Conservation (phyloP, 2,888 invertebrate species). For the Liopterus haemorrhoidalis region DNA sequence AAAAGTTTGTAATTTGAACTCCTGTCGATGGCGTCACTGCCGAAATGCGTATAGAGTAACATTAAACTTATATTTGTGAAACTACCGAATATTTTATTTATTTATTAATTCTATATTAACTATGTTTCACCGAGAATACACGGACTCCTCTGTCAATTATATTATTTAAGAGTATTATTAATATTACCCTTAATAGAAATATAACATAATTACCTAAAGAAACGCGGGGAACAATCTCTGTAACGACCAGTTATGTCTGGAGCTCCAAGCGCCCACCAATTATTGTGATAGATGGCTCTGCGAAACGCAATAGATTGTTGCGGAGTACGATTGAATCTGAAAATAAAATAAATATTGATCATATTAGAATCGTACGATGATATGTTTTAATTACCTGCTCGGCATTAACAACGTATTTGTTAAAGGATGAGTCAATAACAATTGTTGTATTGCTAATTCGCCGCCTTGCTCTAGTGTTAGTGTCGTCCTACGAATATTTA, state of each 20-base stretch:
- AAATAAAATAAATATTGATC: constrained; percentile 15
- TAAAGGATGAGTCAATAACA: constrained; percentile 48
- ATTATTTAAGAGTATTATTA: too few species aligned
- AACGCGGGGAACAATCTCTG: constrained; percentile 67
- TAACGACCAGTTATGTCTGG: constrained; percentile 65
- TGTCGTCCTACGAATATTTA: constrained; percentile 63
- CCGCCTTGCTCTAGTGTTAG: constrained; percentile 58
- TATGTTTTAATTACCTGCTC: constrained; percentile 18
- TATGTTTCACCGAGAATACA: too few species aligned
- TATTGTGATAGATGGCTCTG: constrained; percentile 67
- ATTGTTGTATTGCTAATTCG: constrained; percentile 55
- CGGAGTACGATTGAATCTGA: constrained; percentile 5
- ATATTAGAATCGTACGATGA: constrained; percentile 8
- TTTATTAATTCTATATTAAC: too few species aligned
- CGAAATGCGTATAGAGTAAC: too few species aligned
- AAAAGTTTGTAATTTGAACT: too few species aligned
- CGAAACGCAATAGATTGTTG: constrained; percentile 40
- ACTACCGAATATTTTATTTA: too few species aligned
- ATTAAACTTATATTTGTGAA: too few species aligned
- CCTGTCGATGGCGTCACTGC: too few species aligned
- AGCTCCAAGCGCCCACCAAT: constrained; percentile 67
- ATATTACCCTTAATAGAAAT: constrained; percentile 9
- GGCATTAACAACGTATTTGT: constrained; percentile 36
- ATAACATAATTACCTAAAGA: constrained; percentile 57
- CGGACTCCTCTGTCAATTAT: too few species aligned